Base-by-base conservation (phyloP, 2,888 invertebrate genomes). In the Drosophila crucigera region DNA sequence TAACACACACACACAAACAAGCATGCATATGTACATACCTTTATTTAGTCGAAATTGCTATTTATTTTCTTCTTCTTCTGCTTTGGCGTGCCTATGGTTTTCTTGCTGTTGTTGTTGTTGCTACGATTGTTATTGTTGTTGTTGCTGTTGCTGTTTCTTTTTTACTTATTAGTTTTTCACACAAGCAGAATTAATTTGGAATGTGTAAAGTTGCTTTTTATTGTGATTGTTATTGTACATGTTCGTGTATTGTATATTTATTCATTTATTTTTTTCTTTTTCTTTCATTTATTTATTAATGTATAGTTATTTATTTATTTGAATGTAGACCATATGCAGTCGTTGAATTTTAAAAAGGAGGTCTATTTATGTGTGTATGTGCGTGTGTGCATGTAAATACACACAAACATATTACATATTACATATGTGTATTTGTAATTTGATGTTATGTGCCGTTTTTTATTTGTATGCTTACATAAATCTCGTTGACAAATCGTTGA, bases 11-110 rank as follows among this genome's bases (percentile, higher is more conserved):
- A 60, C 28, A 60, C 31, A 28, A 7, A 63, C 30, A 60, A n/a
- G 28, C 28, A 59, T 64, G 64, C 53, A 80, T 56, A 61, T 41
- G 61, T 73, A 83, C 70, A 67, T 77, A 75, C 80, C 85, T 85
- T 90, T 90, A 88, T 85, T 85, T 88, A 88, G 88, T 90, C 76
- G 78, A 90, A 85, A 87, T 90, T 84, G 81, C 78, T 88, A 76
- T 85, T 88, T 80, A 76, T 88, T 84, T 87, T 84, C 84, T 80
- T 84, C 76, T 81, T 84, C 76, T 81, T 84, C 87, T 76, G 70
- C 76, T 82, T 67, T 70, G 69, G 67, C 67, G 77, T 79, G 77
- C 77, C 77, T 81, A 64, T 79, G 67, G 52, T 49, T 64, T 65
- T 67, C 53, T 76, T 76, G 53, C n/a, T 60, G 53, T 47, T 61